These are phyloP conservation scores for Danio choprae DNA, from an alignment of 2,797 vertebrate species.

Conservation along the genomic window DNA sequence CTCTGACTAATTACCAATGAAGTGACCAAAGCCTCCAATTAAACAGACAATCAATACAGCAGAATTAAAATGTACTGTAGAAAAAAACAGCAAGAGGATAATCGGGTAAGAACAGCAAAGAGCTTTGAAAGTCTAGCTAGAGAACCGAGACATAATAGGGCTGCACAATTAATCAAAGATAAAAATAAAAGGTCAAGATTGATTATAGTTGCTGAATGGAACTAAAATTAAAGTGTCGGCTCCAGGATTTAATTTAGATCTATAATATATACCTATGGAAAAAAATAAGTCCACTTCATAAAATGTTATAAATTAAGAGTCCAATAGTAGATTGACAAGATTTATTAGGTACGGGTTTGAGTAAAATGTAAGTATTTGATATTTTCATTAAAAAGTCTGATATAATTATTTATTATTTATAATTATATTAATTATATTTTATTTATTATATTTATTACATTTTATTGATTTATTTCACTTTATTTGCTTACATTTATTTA, in stretches of 20 bases:
- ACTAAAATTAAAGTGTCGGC: not conserved
- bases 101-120: slow-evolving; percentile 18
- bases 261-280: not conserved
- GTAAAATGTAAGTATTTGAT: no score
- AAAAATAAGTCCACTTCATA: no score
- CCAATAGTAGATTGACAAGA: no score
- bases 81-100: slow-evolving; percentile 7
- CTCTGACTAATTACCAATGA: slow-evolving; percentile 44
- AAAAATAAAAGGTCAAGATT: not conserved
- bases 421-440: no score
- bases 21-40: slow-evolving; percentile 29
- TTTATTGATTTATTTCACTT: no score
- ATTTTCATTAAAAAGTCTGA: no score
- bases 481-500: no score
- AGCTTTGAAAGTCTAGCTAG: slow-evolving; percentile 8
- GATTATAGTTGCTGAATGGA: slow-evolving; percentile 11
- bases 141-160: not conserved
- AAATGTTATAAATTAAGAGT: no score
- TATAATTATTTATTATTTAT: no score
- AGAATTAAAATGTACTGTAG: slow-evolving; percentile 16
- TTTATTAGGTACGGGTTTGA: no score
- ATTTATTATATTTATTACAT: no score
- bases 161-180: not conserved
- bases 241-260: not conserved
- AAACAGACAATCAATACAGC: slow-evolving; percentile 34